Base-by-base conservation (phyloP, 2,113 vertebrate genomes). In the Archocentrus centrarchus region DNA sequence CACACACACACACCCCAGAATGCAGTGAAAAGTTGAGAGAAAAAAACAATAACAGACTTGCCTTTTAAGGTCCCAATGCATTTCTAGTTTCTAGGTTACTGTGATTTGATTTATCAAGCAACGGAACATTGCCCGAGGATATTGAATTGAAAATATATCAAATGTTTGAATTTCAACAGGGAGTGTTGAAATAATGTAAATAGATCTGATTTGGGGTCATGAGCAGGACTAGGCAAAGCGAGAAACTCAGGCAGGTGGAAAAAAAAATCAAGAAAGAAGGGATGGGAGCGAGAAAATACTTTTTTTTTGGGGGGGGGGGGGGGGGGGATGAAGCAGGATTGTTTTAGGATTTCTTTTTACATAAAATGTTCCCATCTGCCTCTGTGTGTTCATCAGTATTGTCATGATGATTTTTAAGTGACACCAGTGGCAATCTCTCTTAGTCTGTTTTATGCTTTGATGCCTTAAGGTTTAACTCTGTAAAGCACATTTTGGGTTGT, bases 111-210 rank as follows among this genome's bases (percentile, higher is more conserved):
- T 90, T 91, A 91, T 92, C 88, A 77, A 59, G 75, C 66, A 75
- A 78, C 15, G 64, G 80, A 88, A 85, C 86, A 84, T 75, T 83
- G 89, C 88, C 84, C 13, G 80, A 88, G 88, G 91, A 92, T 89
- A 89, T 75, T 77, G 78, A 90, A 91, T 90, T 86, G 87, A 90
- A 93, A 91, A 91, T 88, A 88, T 90, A 93, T 91, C 90, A 81
- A 61, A 89, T 91, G 87, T 92, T 88, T 88, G 82, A 88, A 89
- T 92, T 92, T 88, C 83, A 91, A 83, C 75, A 64, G 57, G 70
- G 82, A 78, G 80, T 82, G 63, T 61, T 80, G 83, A 88, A 90
- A 92, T 85, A 85, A 91, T 93, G 89, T 94, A 94, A 94, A 91
- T 73, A 91, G 64, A 83, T 87, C 80, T 88, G 80, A 90, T 90